Evolutionary conservation across 2,113 vertebrate species (phyloP), one percentile per base, ranked within the genome.

Genomic region (Hippocampus mohnikei): DNA sequence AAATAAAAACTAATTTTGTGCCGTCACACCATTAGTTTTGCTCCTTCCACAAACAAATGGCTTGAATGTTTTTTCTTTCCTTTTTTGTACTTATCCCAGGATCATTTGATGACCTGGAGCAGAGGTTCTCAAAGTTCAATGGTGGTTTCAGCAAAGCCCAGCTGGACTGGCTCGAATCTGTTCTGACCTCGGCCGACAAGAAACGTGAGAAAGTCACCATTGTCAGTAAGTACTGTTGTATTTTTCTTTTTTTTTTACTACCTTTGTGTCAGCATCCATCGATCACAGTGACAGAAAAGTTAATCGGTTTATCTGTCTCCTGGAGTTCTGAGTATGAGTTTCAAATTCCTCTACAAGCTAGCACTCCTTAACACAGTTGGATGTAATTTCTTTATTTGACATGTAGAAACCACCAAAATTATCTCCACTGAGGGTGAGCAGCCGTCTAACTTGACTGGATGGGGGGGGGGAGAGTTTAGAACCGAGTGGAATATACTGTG

Each of bases 61-160:
- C 62, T 12, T n/a, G 21, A 12, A 12, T 64, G 18, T 37, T 37
- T 18, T 41, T 37, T 48, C 13, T 16, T 15, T 16, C 5, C 9
- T 64, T 16, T 20, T 40, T 25, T 76, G 21, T 68, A 29, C 2
- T 48, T 56, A 2, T 76, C 78, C 27, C 74, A 91, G 91, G 0
- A 12, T 5, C 18, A 16, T 16, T 0, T 5, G 6, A 1, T 7
- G 72, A 25, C 12, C 20, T 85, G 11, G 50, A 71, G 58, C 70
- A 62, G 53, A 91, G 89, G 55, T 99, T 95, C 81, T 93, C 95
- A 3, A 93, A 93, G 63, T 98, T 95, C 82, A 98, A 97, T 2
- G 97, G 97, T 33, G 96, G 94, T 70, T 95, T 97, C 90, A 94
- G 97, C 74, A 83, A 92, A 85, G 88, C 90, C 0, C 97, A 99